These are phyloP conservation scores for Actenoides hombroni DNA, from an alignment of 2,113 vertebrate species.

Conservation along the genomic window DNA sequence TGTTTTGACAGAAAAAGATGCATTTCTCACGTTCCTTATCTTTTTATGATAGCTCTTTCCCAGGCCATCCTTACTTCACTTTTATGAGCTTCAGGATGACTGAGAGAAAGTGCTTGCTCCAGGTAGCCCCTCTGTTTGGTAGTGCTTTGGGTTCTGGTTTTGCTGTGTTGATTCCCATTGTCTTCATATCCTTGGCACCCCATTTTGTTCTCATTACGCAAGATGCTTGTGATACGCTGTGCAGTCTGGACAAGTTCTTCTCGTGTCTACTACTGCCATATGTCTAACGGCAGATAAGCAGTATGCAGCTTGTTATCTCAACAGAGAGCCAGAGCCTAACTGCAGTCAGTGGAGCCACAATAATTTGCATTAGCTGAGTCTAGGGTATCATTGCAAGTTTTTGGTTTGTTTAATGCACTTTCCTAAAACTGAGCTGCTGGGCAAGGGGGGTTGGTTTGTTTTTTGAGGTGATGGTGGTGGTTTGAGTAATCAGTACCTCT, in stretches of 20 bases:
- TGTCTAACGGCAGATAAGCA: neutral
- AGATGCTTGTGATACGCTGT: neutral
- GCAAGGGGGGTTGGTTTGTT: accelerated
- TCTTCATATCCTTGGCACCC: neutral
- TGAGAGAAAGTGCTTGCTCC: neutral
- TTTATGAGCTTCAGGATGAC: neutral
- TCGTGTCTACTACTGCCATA: neutral
- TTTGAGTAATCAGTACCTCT: neutral
- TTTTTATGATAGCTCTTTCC: neutral
- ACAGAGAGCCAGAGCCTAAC: neutral
- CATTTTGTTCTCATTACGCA: accelerated
- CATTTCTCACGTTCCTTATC: neutral
- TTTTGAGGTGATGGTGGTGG: neutral
- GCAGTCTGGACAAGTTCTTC: neutral
- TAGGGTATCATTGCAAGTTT: neutral
- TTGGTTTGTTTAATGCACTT: neutral
- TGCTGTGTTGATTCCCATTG: neutral
- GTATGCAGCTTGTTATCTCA: neutral
- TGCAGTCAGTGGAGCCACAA: accelerated
- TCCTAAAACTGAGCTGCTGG: neutral
- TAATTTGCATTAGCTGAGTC: neutral
- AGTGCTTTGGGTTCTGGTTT: neutral
- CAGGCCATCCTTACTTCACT: neutral
- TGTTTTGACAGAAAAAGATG: neutral
- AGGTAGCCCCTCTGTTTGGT: accelerated